Percentiles rank a stretch among this genome's conserved stretches.
Evolutionary conservation across 2,797 vertebrate genomes (phyloP).

Genomic region (Otolemur crassicaudatus): DNA sequence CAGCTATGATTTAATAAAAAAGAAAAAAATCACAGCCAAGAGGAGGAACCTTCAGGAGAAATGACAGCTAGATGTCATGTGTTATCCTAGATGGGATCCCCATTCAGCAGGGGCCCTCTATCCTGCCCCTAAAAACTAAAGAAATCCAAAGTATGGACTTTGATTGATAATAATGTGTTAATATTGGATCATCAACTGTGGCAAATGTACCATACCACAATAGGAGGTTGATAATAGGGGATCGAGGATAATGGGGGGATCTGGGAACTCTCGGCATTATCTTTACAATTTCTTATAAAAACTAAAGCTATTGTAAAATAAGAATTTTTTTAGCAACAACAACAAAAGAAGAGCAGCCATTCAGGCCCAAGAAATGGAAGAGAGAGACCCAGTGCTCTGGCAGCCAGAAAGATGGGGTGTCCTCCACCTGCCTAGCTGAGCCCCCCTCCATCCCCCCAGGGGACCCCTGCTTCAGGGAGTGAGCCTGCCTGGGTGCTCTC

Average conservation of each 20-base stretch:
- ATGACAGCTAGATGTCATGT: neutral
- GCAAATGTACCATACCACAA: neutral
- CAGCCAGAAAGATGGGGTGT: neutral
- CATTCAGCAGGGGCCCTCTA: too few species aligned
- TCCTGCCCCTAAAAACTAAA: neutral
- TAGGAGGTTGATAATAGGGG: neutral
- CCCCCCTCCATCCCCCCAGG: neutral
- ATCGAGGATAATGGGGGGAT: neutral
- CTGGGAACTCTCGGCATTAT: neutral
- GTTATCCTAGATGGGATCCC: neutral
- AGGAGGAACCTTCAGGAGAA: neutral
- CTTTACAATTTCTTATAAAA: neutral
- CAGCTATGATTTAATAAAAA: too few species aligned
- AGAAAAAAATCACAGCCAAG: neutral
- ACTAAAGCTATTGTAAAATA: conserved; percentile 5
- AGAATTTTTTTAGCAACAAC: neutral
- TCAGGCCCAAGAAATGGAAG: conserved; percentile 7
- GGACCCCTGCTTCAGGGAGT: neutral
- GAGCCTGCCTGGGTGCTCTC: neutral
- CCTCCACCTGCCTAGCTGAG: neutral
- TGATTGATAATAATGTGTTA: neutral
- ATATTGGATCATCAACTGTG: neutral
- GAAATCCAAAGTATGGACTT: neutral
- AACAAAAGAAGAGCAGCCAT: neutral
- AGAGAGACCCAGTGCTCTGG: neutral